phyloP scores from a whole-genome alignment of 2,888 invertebrate species.

The Caenorhabditis panamensis region DNA sequence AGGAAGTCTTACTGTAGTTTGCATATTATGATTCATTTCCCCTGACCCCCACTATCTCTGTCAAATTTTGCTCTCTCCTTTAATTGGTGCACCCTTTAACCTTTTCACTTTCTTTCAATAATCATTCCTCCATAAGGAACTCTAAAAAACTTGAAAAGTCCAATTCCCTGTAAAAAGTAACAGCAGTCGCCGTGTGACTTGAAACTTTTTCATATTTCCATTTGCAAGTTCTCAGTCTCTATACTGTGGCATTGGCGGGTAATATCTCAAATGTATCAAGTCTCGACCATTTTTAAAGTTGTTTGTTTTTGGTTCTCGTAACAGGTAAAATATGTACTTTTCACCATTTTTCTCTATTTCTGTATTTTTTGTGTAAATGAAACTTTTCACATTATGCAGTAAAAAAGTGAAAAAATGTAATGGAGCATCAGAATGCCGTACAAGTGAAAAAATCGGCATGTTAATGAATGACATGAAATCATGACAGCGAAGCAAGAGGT shows the following conservation, averaged over 20 bases:
- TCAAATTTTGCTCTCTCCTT: not conserved
- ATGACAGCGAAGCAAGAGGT: no score
- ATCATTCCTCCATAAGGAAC: slow-evolving; percentile 22
- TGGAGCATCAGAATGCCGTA: not conserved
- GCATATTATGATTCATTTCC: not conserved
- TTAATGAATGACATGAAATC: not conserved
- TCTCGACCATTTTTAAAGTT: no score
- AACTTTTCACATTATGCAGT: no score
- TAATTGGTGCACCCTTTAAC: not conserved
- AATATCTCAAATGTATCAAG: no score
- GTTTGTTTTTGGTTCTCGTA: not conserved
- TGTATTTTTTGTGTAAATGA: not conserved
- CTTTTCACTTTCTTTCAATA: not conserved
- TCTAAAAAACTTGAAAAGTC: not conserved
- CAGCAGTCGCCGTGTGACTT: slow-evolving; percentile 24
- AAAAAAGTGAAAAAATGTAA: slow-evolving; percentile 30
- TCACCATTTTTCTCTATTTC: slow-evolving; percentile 10
- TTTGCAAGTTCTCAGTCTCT: not conserved
- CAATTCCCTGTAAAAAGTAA: not conserved
- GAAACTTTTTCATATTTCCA: not conserved
- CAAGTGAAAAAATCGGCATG: not conserved
- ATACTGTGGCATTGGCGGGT: no score
- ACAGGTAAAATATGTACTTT: not conserved
- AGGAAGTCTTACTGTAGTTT: no score
- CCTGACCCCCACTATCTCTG: slow-evolving; percentile 7